phyloP scores from a whole-genome alignment of 2,113 vertebrate species.

The Pleuronectes platessa region DNA sequence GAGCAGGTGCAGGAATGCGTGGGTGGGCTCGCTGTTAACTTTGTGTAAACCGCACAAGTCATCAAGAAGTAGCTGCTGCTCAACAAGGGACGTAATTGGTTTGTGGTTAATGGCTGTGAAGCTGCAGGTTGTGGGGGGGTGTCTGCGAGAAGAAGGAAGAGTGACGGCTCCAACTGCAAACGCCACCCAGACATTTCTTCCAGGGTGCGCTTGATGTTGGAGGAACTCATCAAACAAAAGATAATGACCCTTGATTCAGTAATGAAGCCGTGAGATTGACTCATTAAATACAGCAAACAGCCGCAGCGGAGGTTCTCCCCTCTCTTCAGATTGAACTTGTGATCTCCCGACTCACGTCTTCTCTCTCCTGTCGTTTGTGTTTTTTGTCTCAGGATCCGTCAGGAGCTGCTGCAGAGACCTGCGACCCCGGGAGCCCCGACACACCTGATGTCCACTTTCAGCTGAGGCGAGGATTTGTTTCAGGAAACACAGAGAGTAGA shows the following conservation, averaged over 20 bases:
- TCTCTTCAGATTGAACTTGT: constrained; percentile 14
- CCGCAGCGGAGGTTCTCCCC: constrained; percentile 16
- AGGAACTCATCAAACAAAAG: constrained; percentile 21
- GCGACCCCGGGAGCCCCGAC: neutral
- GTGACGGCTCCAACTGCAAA: constrained; percentile 15
- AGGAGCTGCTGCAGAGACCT: constrained; percentile 35
- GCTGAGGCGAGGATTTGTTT: constrained; percentile 6
- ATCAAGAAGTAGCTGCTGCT: constrained; percentile 65
- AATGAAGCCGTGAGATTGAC: constrained; percentile 35
- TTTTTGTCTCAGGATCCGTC: constrained; percentile 50
- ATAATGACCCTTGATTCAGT: constrained; percentile 56
- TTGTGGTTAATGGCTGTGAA: constrained; percentile 53
- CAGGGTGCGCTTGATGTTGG: constrained; percentile 15
- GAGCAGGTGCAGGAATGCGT: constrained; percentile 54
- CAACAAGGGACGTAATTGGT: constrained; percentile 55
- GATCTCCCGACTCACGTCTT: constrained; percentile 17
- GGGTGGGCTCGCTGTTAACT: constrained; percentile 53
- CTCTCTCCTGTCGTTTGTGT: constrained; percentile 25
- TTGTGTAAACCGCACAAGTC: constrained; percentile 63
- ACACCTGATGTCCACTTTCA: neutral
- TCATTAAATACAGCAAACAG: constrained; percentile 56
- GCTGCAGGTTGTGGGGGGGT: constrained; percentile 14
- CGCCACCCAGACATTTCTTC: constrained; percentile 2
- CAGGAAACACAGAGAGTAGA: constrained; percentile 29
- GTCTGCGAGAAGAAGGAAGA: constrained; percentile 27